These are phyloP conservation scores for Amphipoea lucens DNA, from an alignment of 2,888 invertebrate genomes.

Conservation along the genomic window DNA sequence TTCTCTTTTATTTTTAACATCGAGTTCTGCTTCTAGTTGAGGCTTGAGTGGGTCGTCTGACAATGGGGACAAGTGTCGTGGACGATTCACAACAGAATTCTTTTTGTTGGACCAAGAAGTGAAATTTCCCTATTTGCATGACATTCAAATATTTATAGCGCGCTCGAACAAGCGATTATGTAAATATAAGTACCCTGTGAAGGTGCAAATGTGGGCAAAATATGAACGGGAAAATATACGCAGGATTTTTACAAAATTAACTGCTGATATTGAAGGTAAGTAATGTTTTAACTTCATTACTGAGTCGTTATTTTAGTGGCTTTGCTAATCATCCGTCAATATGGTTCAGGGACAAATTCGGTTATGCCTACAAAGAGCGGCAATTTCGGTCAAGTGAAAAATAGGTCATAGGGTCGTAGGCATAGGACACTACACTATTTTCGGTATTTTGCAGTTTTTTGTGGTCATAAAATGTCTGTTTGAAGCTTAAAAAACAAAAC, in stretches of 20 bases:
- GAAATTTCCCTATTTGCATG: constrained; percentile 67
- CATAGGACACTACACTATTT: background rate
- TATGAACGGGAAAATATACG: constrained; percentile 5
- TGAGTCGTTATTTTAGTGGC: background rate
- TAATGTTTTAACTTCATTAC: background rate
- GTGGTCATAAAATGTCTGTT: background rate
- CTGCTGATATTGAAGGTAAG: background rate
- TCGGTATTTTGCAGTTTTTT: background rate
- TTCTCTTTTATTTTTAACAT: constrained; percentile 72
- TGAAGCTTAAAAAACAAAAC: background rate
- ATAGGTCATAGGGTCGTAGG: constrained; percentile 35
- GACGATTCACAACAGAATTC: constrained; percentile 70
- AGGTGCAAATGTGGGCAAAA: constrained; percentile 33
- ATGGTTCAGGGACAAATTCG: constrained; percentile 3
- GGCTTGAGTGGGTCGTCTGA: constrained; percentile 68
- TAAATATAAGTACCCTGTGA: constrained; percentile 34
- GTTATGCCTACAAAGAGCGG: background rate
- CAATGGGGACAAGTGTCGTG: constrained; percentile 76
- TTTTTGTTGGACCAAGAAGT: constrained; percentile 64
- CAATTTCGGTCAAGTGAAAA: constrained; percentile 48
- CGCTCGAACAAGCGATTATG: constrained; percentile 53
- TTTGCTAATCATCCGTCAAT: constrained; percentile 13
- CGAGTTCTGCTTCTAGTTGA: constrained; percentile 67
- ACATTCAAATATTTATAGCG: constrained; percentile 64
- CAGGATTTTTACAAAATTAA: constrained; percentile 1